Conservation (phyloP, 2,888 invertebrate species). For the Tenthredo livida region DNA sequence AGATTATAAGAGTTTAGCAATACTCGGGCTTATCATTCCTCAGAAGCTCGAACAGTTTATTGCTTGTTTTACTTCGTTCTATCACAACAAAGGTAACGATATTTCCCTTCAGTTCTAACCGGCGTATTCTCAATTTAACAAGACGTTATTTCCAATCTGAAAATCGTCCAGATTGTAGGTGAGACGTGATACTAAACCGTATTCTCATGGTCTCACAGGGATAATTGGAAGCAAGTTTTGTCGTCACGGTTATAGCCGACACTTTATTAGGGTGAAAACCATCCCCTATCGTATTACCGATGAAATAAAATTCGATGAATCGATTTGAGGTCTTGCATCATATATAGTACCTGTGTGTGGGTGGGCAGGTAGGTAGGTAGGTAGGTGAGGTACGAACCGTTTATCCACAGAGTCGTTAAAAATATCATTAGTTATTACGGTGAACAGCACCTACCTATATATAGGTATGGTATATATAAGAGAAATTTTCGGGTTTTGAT, state of each 20-base stretch:
- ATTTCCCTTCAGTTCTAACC: background rate
- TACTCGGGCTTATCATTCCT: conserved; percentile 22
- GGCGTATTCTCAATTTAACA: conserved; percentile 5
- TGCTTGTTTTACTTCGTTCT: background rate
- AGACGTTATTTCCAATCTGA: conserved; percentile 9
- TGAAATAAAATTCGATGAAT: conserved; percentile 42
- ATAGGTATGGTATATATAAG: background rate
- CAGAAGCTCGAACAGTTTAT: background rate
- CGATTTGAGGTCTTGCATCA: conserved; percentile 13
- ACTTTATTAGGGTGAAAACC: conserved; percentile 46
- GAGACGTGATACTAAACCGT: conserved; percentile 25
- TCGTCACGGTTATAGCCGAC: conserved; percentile 50
- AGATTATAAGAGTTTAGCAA: conserved; percentile 21
- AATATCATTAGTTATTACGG: background rate
- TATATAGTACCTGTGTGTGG: background rate
- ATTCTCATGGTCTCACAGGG: conserved; percentile 26
- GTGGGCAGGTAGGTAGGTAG: background rate
- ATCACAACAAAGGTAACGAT: background rate
- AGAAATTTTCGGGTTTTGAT: background rate
- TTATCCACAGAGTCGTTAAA: background rate
- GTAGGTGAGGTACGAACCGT: background rate
- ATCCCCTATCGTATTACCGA: conserved; percentile 36
- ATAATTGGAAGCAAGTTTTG: conserved; percentile 50
- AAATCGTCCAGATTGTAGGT: conserved; percentile 5
- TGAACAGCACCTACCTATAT: background rate